Conservation (phyloP, 2,797 vertebrate species). For the Rhinoraja longicauda region DNA sequence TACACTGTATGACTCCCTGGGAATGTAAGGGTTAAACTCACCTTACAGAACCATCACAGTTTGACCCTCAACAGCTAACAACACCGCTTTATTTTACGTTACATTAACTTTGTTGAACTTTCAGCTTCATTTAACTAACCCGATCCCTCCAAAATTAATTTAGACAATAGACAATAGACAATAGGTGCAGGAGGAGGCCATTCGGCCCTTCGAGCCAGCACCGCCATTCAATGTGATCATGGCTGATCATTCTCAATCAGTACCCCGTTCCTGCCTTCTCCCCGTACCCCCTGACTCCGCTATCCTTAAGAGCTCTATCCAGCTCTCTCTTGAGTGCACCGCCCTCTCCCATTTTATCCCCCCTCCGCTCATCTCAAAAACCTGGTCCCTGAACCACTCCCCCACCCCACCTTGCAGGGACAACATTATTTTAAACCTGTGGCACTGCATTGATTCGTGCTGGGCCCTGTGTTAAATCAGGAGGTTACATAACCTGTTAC, state of each 20-base stretch:
- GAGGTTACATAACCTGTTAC: constrained; percentile 12
- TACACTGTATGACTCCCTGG: neutral
- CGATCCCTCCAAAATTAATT: neutral
- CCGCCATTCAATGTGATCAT: no score
- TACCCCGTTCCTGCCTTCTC: no score
- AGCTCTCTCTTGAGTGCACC: no score
- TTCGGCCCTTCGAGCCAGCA: no score
- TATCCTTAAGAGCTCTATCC: no score
- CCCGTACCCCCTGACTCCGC: no score
- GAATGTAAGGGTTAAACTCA: neutral
- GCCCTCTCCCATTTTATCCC: neutral
- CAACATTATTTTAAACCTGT: neutral
- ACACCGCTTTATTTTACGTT: no score
- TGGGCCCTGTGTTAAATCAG: neutral
- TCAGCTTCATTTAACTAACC: neutral
- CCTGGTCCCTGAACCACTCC: neutral
- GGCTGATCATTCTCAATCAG: no score
- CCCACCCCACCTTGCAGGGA: neutral
- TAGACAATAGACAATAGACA: no score
- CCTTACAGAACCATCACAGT: neutral
- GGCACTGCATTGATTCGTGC: neutral
- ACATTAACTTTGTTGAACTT: neutral
- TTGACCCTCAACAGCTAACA: neutral
- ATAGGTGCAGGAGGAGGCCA: no score
- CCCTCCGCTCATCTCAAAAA: neutral